Conservation (phyloP, 2,113 vertebrate genomes). For the Prinia subflava region DNA sequence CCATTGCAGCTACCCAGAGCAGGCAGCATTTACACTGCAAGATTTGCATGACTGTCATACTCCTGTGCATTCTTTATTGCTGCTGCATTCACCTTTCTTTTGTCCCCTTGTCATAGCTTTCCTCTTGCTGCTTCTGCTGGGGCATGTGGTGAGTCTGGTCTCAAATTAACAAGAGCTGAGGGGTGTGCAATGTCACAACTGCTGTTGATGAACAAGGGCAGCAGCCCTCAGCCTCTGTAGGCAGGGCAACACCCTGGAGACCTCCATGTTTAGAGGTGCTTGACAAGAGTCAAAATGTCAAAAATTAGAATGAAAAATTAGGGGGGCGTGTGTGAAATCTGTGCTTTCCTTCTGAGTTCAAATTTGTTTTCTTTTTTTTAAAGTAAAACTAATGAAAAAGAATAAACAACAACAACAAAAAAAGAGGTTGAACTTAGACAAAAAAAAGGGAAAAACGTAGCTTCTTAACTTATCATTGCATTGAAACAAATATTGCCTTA, state of each 20-base stretch:
- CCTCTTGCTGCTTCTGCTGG: background rate
- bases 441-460: background rate
- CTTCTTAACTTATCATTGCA: background rate
- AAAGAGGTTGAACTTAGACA: background rate
- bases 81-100: background rate
- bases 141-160: background rate
- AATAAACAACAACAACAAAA: background rate
- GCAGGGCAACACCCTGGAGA: background rate
- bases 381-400: background rate
- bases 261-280: background rate
- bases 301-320: background rate
- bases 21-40: background rate
- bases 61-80: background rate
- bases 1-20: background rate
- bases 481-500: background rate
- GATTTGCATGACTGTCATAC: background rate
- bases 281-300: background rate
- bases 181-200: background rate
- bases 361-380: background rate
- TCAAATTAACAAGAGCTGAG: background rate
- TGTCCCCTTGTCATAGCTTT: background rate
- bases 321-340: rapidly evolving
- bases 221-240: background rate
- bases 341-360: background rate
- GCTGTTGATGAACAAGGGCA: background rate